These are phyloP conservation scores for Manacus vitellinus DNA, from an alignment of 2,113 vertebrate genomes.

Conservation along the genomic window DNA sequence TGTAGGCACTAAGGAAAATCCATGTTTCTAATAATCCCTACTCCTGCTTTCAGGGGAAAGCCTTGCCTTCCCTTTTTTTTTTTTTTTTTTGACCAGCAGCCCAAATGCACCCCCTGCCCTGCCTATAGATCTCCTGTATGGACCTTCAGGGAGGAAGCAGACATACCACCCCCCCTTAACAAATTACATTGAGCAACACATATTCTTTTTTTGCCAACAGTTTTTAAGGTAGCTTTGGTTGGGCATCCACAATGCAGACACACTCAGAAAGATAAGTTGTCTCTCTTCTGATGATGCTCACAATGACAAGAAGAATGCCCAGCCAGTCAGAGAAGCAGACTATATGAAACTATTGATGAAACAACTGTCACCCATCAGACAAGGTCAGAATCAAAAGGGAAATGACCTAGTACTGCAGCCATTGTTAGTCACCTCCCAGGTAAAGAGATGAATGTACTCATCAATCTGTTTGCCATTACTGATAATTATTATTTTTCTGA, in stretches of 20 bases:
- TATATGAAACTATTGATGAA: neutral
- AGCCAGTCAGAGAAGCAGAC: neutral
- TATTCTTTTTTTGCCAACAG: neutral
- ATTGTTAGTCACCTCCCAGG: neutral
- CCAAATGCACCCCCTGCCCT: neutral
- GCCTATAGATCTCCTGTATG: neutral
- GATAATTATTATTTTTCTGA: neutral
- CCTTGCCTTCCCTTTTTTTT: neutral
- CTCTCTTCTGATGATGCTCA: neutral
- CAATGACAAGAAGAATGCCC: accelerated
- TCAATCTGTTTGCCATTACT: neutral
- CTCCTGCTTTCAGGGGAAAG: neutral
- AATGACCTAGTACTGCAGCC: neutral
- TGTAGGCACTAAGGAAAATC: neutral
- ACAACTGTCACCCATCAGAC: neutral
- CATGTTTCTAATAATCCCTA: neutral
- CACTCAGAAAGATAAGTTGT: neutral
- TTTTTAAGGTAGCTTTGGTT: neutral
- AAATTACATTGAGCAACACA: neutral
- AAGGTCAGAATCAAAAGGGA: neutral
- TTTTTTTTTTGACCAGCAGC: neutral
- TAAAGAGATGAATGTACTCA: neutral
- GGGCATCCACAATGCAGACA: neutral
- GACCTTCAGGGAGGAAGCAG: neutral
- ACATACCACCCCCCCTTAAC: neutral